Evolutionary conservation across 2,888 invertebrate genomes (phyloP).

Genomic region (Pemphredon lugubris): DNA sequence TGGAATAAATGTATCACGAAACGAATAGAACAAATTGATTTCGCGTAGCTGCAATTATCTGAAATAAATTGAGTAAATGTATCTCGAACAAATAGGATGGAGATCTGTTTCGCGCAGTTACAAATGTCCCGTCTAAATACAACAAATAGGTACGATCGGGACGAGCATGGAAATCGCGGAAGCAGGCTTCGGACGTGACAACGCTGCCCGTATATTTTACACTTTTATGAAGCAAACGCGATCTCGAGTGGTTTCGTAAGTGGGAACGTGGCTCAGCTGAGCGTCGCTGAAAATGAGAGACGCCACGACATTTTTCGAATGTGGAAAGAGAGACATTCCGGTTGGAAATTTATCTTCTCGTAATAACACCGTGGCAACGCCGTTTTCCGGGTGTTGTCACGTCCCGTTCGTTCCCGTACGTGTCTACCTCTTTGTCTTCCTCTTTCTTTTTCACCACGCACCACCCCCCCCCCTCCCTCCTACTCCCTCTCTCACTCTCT

Average conservation of each 20-base stretch:
- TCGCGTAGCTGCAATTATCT: too few species aligned
- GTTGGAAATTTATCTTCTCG: conserved; percentile 71
- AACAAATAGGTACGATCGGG: too few species aligned
- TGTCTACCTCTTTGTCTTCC: conserved; percentile 55
- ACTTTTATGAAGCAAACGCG: conserved; percentile 6
- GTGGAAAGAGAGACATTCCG: conserved; percentile 61
- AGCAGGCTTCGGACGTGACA: too few species aligned
- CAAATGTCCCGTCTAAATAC: too few species aligned
- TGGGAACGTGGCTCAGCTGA: conserved; percentile 37
- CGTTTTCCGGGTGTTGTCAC: conserved; percentile 73
- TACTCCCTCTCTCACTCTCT: conserved; percentile 32
- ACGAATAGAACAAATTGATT: too few species aligned
- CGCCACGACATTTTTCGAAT: conserved; percentile 57
- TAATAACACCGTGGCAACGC: conserved; percentile 67
- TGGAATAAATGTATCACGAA: too few species aligned
- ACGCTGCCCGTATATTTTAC: too few species aligned
- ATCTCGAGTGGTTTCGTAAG: conserved; percentile 30
- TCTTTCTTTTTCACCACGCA: conserved; percentile 29
- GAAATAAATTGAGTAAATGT: too few species aligned
- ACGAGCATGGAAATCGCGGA: too few species aligned
- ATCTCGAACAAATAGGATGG: too few species aligned
- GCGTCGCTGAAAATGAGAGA: conserved; percentile 40
- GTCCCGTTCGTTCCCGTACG: conserved; percentile 66
- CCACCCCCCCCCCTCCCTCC: conserved; percentile 22
- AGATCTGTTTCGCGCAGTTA: too few species aligned